Base-by-base conservation (phyloP, 2,888 invertebrate genomes). In the Sepioteuthis lessoniana region DNA sequence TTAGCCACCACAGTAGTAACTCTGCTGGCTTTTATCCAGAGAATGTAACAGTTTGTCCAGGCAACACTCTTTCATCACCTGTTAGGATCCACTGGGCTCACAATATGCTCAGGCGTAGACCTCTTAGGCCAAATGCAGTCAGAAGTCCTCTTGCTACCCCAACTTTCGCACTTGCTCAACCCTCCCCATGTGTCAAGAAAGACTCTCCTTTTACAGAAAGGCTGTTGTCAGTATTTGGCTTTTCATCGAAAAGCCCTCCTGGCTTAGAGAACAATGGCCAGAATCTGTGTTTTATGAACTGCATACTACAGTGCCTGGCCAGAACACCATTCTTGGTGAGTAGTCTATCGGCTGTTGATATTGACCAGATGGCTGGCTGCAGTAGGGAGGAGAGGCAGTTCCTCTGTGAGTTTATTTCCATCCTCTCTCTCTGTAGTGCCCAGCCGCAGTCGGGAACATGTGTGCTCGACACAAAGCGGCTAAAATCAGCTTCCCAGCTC, bases 271-370 rank as follows among this genome's bases (percentile, higher is more conserved):
- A 97, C 95, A 96, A 96, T 94, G 96, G 96, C 19, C 96, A 96
- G 93, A 97, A 97, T 94, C 94, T 97, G 93, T 97, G 97, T 94
- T 97, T 97, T 94, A 95, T 97, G 95, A 97, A 97, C 95, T 95
- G 96, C 90, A 95, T 97, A n/a, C 94, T 97, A 37, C 97, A 97
- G 95, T 97, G 97, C 94, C 94, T 97, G 47, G 95, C 96, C 8
- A 95, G 96, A 55, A 96, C 95, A n/a, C 97, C 97, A 19, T 95
- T 95, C 55, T 95, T 97, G 13, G 95, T 95, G 16, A 94, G 95
- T 25, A 95, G 95, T 50, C 95, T 97, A 25, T 94, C 94, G 16
- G 93, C 25, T 31, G 95, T 94, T 46, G 95, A 96, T 93, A 95
- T 95, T 47, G 95, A 94, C 8, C 95, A 95, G 90, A 96, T 96